Base-by-base conservation (phyloP, 1,140 invertebrate species). In the Oedothorax gibbosus region DNA sequence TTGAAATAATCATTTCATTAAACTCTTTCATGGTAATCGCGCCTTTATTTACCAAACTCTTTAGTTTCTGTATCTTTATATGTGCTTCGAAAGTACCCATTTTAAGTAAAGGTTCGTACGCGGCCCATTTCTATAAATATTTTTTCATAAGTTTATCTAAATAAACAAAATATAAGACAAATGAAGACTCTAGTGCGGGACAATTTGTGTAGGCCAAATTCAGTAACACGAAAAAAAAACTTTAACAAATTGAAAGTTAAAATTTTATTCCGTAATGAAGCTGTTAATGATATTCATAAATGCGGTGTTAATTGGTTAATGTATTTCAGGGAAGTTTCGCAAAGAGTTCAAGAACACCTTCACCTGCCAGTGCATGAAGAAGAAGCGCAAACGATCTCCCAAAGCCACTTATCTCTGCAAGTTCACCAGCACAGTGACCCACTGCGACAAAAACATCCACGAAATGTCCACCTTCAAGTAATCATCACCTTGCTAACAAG, bases 291-390 rank as follows among this genome's bases (percentile, higher is more conserved):
- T 6, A 68, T 68, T 20, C 14, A 69, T 6, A 21, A 69, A 14
- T 21, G n/a, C 0, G 18, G 7, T 69, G 12, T 49, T 14, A 50
- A 50, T 69, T 0, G 15, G 10, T 69, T 57, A 7, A 50, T 65
- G 62, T 14, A 5, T 78, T 73, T 2, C 49, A 85, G 84, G 84
- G 15, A 85, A 85, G 50, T 85, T 85, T 76, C 64, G 84, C 5
- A 85, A 85, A 20, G 84, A 85, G 18, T 85, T 85, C 75, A 85
- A 85, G 65, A 85, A 85, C n/a, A 76, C 73, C 3, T 78, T 85
- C 49, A 85, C 84, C 15, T 85, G 82, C 15, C 69, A 85, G 21
- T 85, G 84, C 21, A 14, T 78, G 20, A 71, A 56, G 15, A 35
- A 64, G 54, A 56, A 66, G 7, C 69, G 66, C 18, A 56, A 56